Evolutionary conservation across 2,797 vertebrate genomes (phyloP).

Genomic region (Lutjanus argentimaculatus): DNA sequence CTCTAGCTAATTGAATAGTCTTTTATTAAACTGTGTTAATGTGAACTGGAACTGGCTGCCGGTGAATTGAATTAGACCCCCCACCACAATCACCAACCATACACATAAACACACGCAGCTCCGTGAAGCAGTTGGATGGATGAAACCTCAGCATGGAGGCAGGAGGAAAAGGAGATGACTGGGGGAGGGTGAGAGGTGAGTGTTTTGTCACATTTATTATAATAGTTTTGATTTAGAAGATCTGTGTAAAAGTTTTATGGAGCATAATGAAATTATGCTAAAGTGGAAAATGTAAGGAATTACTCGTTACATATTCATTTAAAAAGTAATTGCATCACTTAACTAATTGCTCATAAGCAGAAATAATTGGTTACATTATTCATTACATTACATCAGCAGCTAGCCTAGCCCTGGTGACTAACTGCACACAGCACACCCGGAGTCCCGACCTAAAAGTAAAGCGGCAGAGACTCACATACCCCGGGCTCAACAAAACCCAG

Average conservation of each 20-base stretch:
- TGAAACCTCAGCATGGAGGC: slow-evolving; percentile 14
- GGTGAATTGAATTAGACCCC: slow-evolving; percentile 80
- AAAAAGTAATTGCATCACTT: not conserved
- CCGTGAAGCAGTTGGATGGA: slow-evolving; percentile 42
- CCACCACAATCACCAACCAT: slow-evolving; percentile 32
- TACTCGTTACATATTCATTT: not conserved
- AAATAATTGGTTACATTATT: slow-evolving; percentile 1
- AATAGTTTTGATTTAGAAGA: slow-evolving; percentile 13
- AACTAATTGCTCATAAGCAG: not conserved
- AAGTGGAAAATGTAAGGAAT: not conserved
- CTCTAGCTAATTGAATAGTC: slow-evolving; percentile 80
- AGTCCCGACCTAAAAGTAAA: not conserved
- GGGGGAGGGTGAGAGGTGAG: slow-evolving; percentile 28
- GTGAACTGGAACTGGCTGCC: slow-evolving; percentile 75
- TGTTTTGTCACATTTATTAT: not conserved
- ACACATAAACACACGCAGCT: slow-evolving; percentile 52
- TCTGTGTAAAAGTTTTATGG: not conserved
- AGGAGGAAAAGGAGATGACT: slow-evolving; percentile 11
- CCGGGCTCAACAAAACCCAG: too few species aligned
- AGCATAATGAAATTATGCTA: not conserved
- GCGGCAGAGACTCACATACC: not conserved
- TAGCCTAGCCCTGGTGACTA: not conserved
- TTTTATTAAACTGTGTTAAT: slow-evolving; percentile 84
- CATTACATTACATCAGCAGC: not conserved
- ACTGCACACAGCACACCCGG: not conserved